A percentile compares a stretch with the other conserved stretches of the same genome.
Evolutionary conservation across 1,140 invertebrate genomes (phyloP).

Genomic region (Rhizoglyphus robini): DNA sequence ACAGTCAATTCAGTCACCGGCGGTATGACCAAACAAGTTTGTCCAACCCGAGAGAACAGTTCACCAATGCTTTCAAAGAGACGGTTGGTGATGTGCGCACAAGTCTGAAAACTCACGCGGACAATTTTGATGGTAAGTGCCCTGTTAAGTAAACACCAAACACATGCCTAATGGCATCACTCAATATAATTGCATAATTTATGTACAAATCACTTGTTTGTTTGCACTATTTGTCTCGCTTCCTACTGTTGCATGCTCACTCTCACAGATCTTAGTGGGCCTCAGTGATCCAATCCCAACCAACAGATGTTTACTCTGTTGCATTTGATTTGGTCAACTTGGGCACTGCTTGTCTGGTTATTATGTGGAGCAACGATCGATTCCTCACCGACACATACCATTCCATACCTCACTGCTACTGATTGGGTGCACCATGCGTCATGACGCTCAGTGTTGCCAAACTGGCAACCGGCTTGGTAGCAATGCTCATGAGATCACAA

Average conservation of each 20-base stretch:
- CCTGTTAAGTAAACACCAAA: not conserved
- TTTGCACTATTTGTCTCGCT: not conserved
- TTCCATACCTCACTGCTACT: too few relatives aligned
- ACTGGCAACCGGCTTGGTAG: too few relatives aligned
- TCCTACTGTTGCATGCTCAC: not conserved
- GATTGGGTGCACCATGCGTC: too few relatives aligned
- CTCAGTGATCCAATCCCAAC: too few relatives aligned
- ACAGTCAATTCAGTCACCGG: not conserved
- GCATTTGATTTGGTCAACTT: too few relatives aligned
- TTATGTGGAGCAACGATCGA: too few relatives aligned
- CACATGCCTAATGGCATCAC: constrained; percentile 14
- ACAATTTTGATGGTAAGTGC: constrained; percentile 10
- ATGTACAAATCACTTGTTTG: not conserved
- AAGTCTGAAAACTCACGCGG: not conserved
- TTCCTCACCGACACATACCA: too few relatives aligned
- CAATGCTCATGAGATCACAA: too few relatives aligned
- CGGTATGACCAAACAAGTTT: not conserved
- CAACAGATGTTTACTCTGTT: too few relatives aligned
- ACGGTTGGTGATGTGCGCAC: not conserved
- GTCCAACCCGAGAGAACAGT: not conserved
- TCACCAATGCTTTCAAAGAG: not conserved
- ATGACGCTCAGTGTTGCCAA: too few relatives aligned
- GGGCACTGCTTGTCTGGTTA: too few relatives aligned
- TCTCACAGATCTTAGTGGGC: too few relatives aligned
- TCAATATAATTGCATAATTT: constrained; percentile 9